phyloP scores from a whole-genome alignment of 1,140 invertebrate species.

The Drosophila ohnishii region DNA sequence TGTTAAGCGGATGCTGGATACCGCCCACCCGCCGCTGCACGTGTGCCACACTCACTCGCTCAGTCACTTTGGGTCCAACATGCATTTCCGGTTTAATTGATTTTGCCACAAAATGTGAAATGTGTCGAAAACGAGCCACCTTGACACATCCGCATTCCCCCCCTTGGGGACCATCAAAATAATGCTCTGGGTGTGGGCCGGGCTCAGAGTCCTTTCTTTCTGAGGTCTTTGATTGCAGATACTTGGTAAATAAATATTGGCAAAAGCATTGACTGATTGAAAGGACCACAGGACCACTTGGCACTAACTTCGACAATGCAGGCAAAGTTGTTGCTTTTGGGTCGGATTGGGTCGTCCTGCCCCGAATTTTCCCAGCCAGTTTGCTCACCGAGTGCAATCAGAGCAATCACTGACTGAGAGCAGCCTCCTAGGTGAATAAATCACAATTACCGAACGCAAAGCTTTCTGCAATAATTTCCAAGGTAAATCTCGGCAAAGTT shows the following conservation, averaged over 20 bases:
- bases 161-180: conserved; percentile 1
- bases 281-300: conserved; percentile 58
- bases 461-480: conserved; percentile 39
- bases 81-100: conserved; percentile 80
- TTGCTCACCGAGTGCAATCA: conserved; percentile 42
- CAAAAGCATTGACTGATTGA: conserved; percentile 70
- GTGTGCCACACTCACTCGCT: conserved; percentile 33
- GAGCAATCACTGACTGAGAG: conserved; percentile 19
- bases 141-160: conserved; percentile 14
- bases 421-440: conserved; percentile 34
- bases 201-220: conserved; percentile 28
- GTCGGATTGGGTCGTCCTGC: conserved; percentile 1
- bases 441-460: conserved; percentile 42
- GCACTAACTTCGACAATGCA: conserved; percentile 30
- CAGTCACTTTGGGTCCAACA: conserved; percentile 50
- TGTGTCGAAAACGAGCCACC: conserved; percentile 69
- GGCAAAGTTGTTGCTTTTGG: conserved; percentile 30
- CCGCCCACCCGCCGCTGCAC: conserved; percentile 37
- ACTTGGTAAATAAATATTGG: conserved; percentile 71
- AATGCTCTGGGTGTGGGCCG: conserved; percentile 4
- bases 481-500: conserved; percentile 38
- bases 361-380: conserved; percentile 25
- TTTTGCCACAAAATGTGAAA: conserved; percentile 78
- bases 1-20: conserved; percentile 65
- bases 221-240: conserved; percentile 65